Conservation (phyloP, 2,113 vertebrate species). For the Eubucco bourcierii region DNA sequence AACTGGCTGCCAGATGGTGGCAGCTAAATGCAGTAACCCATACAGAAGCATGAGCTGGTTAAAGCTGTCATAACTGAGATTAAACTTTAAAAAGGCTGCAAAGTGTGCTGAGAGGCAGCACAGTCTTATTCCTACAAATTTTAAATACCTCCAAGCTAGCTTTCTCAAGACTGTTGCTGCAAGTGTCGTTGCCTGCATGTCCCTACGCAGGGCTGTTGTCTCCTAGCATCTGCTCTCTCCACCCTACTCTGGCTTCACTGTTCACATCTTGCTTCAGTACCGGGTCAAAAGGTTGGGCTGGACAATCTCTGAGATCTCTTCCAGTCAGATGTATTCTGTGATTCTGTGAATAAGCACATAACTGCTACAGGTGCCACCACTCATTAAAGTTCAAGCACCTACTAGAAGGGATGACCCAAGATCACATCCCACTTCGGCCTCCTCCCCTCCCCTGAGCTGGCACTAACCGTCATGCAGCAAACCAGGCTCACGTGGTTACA, state of each 20-base stretch:
- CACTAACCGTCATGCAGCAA: neutral
- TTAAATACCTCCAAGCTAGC: neutral
- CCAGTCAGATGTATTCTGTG: too few relatives aligned
- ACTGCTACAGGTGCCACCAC: neutral
- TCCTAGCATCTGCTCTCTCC: neutral
- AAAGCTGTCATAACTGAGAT: neutral
- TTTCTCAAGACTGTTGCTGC: neutral
- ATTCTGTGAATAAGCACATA: neutral
- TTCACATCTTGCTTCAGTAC: neutral
- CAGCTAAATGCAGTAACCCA: neutral
- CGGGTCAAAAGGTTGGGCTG: too few relatives aligned
- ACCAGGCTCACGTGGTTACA: neutral
- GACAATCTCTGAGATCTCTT: too few relatives aligned
- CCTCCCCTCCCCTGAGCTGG: neutral
- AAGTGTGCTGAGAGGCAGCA: neutral
- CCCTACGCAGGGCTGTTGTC: neutral
- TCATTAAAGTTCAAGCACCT: neutral
- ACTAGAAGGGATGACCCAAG: neutral
- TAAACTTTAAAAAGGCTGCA: neutral
- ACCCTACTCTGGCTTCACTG: neutral
- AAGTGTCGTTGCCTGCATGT: accelerated
- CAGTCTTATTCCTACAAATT: neutral
- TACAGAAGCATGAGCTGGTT: neutral
- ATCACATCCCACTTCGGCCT: neutral
- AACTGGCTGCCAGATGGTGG: neutral